A percentile compares a stretch with the other conserved stretches of the same genome.
Conservation (phyloP, 1,140 invertebrate species). For the Drosophila novamexicana region DNA sequence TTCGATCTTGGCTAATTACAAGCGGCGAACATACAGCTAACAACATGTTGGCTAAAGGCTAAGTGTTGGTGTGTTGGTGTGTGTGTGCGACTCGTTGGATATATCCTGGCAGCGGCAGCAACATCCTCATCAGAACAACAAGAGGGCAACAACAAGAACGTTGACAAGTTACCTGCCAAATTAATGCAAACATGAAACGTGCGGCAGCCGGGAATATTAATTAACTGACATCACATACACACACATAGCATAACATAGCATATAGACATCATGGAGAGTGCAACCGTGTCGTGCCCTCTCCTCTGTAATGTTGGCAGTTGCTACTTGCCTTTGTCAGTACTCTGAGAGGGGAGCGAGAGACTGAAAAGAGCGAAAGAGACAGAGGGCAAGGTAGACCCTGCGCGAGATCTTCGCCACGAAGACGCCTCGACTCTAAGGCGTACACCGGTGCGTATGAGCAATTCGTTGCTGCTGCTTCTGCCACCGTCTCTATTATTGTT, state of each 20-base stretch:
- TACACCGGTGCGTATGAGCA: conserved; percentile 48
- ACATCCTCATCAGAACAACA: conserved; percentile 56
- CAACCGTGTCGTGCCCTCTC: neutral
- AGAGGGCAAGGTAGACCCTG: conserved; percentile 28
- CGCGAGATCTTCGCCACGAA: conserved; percentile 17
- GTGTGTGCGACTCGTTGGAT: conserved; percentile 66
- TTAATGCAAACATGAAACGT: conserved; percentile 83
- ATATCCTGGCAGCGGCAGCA: conserved; percentile 52
- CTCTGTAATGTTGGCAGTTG: conserved; percentile 56
- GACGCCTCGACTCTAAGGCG: conserved; percentile 7
- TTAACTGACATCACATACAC: conserved; percentile 64
- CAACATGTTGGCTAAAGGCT: conserved; percentile 33
- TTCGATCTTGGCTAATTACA: conserved; percentile 83
- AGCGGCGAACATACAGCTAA: conserved; percentile 62
- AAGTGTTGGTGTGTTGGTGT: neutral
- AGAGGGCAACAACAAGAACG: conserved; percentile 62
- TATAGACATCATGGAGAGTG: conserved; percentile 1
- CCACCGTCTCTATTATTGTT: neutral
- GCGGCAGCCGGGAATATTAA: conserved; percentile 79
- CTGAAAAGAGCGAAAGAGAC: conserved; percentile 18
- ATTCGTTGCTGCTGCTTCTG: conserved; percentile 16
- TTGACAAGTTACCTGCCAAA: conserved; percentile 83
- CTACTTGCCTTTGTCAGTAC: conserved; percentile 68
- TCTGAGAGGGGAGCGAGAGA: neutral
- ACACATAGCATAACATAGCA: conserved; percentile 2